Evolutionary conservation across 2,888 invertebrate species (phyloP).

Genomic region (Diplazon laetatorius): DNA sequence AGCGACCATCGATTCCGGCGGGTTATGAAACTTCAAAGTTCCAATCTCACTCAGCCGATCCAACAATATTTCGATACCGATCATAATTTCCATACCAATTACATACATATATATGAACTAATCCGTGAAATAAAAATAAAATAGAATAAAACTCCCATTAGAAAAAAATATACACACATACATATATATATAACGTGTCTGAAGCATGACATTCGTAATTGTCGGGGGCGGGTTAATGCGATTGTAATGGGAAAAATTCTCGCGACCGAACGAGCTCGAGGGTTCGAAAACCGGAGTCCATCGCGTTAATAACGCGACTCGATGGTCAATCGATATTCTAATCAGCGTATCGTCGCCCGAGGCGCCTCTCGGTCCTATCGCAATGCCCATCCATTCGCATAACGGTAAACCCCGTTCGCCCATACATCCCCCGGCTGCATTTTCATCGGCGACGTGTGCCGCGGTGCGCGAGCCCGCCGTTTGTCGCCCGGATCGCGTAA

Average conservation of each 20-base stretch:
- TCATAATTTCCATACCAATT: no score
- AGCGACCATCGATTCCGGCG: no score
- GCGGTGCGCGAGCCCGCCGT: not conserved
- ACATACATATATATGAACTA: no score
- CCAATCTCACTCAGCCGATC: no score
- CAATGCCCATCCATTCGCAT: not conserved
- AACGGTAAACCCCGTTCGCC: not conserved
- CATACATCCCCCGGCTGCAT: not conserved
- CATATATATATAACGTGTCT: no score
- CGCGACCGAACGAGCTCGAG: not conserved
- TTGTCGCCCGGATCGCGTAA: not conserved
- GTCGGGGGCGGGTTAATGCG: not conserved
- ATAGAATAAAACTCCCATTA: no score
- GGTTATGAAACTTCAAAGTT: constrained; percentile 23
- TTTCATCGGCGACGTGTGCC: not conserved
- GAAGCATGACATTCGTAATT: not conserved
- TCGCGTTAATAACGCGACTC: constrained; percentile 46
- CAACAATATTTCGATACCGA: no score
- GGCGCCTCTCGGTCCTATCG: constrained; percentile 65
- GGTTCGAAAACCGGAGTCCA: constrained; percentile 6
- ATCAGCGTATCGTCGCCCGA: constrained; percentile 75
- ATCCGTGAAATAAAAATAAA: no score
- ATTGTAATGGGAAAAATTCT: not conserved
- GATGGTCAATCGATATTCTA: constrained; percentile 80
- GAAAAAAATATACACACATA: no score